These are phyloP conservation scores for Acanthis flammea DNA, from an alignment of 2,797 vertebrate genomes.

Conservation along the genomic window DNA sequence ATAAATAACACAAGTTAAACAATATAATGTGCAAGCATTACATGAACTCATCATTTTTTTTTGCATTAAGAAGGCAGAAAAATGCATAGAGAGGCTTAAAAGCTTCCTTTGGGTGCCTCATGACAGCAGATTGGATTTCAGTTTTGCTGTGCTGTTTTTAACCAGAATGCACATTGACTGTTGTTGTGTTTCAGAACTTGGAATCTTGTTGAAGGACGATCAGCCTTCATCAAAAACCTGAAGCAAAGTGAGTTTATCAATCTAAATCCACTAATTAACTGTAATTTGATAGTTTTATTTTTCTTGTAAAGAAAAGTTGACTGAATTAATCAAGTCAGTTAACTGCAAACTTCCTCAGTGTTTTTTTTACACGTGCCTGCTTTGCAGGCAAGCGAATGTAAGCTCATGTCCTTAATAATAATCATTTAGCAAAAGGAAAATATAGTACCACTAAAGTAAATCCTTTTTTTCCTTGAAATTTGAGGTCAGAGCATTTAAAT, in stretches of 20 bases:
- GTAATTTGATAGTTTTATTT: neutral
- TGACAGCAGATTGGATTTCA: neutral
- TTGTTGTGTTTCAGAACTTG: constrained; percentile 87
- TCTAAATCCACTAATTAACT: neutral
- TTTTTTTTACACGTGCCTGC: neutral
- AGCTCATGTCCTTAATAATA: neutral
- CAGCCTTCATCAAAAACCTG: constrained; percentile 96
- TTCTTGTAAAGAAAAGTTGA: neutral
- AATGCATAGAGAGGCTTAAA: neutral
- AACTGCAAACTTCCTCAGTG: neutral
- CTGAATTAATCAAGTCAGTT: neutral
- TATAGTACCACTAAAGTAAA: neutral
- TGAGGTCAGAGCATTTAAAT: neutral
- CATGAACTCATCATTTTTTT: neutral
- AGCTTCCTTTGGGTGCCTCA: neutral
- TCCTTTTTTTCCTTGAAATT: neutral
- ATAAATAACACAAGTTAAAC: neutral
- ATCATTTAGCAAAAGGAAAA: neutral
- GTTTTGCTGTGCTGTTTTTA: neutral
- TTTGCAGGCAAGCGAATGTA: neutral
- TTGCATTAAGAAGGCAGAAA: neutral
- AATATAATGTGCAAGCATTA: neutral
- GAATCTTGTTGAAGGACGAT: constrained; percentile 93
- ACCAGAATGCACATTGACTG: neutral
- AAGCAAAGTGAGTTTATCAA: constrained; percentile 87